Evolutionary conservation across 2,113 vertebrate species (phyloP).

Genomic region (Suncus etruscus): DNA sequence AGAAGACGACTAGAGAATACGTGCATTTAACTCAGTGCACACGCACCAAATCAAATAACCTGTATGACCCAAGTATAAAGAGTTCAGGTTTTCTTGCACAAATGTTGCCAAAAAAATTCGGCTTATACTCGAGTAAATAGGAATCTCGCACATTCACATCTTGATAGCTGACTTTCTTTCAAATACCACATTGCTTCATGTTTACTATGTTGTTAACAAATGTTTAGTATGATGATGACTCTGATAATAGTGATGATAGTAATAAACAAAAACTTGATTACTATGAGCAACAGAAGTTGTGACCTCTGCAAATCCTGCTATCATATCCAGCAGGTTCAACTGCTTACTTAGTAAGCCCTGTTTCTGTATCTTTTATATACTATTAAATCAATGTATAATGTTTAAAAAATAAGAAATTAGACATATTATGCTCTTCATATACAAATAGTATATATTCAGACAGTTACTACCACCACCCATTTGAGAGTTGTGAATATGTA

Average conservation of each 20-base stretch:
- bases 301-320: not conserved
- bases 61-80: too few relatives aligned
- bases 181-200: not conserved
- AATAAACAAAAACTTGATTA: not conserved
- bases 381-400: not conserved
- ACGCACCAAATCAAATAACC: too few relatives aligned
- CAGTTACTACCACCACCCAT: not conserved
- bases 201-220: not conserved
- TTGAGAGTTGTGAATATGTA: not conserved
- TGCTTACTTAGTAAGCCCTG: not conserved
- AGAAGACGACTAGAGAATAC: too few relatives aligned
- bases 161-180: conserved; percentile 14
- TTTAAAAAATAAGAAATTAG: not conserved
- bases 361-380: not conserved
- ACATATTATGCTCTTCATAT: not conserved
- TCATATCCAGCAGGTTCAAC: not conserved
- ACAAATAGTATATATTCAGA: not conserved
- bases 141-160: not conserved
- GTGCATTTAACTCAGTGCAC: too few relatives aligned
- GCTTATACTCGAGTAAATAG: not conserved
- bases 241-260: not conserved
- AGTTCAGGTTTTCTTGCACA: too few relatives aligned
- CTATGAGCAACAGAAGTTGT: not conserved
- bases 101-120: too few relatives aligned
- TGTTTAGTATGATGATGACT: not conserved